Percentiles rank a stretch among this genome's conserved stretches.
phyloP scores from a whole-genome alignment of 2,797 vertebrate species.

The Polyboroides typus region DNA sequence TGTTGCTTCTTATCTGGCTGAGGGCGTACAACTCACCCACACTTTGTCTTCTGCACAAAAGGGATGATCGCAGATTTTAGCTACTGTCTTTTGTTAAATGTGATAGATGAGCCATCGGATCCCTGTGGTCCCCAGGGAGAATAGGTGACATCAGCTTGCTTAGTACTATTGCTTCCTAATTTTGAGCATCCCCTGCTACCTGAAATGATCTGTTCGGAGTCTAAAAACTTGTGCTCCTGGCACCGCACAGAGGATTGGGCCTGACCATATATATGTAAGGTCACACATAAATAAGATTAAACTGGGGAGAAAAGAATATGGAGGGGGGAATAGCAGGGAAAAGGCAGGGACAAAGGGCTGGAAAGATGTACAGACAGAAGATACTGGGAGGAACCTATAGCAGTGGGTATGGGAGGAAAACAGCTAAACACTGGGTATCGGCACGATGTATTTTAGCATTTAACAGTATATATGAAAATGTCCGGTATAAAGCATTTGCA shows the following conservation, averaged over 20 bases:
- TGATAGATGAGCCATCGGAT: not conserved
- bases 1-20: not conserved
- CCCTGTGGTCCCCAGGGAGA: not conserved
- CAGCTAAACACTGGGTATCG: accelerated
- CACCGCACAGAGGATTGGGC: not conserved
- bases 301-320: not conserved
- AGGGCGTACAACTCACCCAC: not conserved
- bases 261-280: not conserved
- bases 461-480: not conserved
- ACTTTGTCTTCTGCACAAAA: not conserved
- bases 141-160: not conserved
- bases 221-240: not conserved
- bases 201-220: not conserved
- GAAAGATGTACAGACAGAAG: not conserved
- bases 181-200: not conserved
- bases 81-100: not conserved
- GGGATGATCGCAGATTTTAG: not conserved
- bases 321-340: not conserved
- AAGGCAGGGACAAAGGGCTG: not conserved
- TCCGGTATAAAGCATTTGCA: not conserved
- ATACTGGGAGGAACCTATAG: not conserved
- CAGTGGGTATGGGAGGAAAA: not conserved
- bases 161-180: not conserved
- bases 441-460: not conserved
- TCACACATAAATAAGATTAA: not conserved